A percentile compares a stretch with the other conserved stretches of the same genome.
These are phyloP conservation scores for Zosterops hypoxanthus DNA, from an alignment of 2,113 vertebrate species.

Conservation along the genomic window DNA sequence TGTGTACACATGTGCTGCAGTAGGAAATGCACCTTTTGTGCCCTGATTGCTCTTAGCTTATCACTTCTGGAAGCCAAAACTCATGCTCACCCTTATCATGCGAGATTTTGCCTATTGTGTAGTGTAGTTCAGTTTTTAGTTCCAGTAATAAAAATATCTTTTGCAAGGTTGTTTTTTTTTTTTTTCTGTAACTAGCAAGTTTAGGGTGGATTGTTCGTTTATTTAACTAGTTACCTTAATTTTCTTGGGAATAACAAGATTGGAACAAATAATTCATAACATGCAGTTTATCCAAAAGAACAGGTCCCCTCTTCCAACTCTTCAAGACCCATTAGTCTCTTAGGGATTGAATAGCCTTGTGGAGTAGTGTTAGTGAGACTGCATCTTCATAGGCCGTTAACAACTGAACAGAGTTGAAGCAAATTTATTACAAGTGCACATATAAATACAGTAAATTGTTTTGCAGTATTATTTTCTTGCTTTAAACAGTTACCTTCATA, in stretches of 20 bases:
- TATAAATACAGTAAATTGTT: neutral
- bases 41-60: neutral
- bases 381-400: neutral
- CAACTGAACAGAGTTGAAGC: neutral
- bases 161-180: neutral
- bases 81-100: neutral
- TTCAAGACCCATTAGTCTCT: neutral
- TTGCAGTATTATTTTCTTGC: neutral
- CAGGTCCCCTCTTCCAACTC: neutral
- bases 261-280: neutral
- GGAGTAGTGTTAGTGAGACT: neutral
- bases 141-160: neutral
- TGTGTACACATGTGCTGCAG: neutral
- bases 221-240: neutral
- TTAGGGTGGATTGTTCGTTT: neutral
- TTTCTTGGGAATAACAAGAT: neutral
- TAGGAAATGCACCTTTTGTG: neutral
- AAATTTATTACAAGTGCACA: neutral
- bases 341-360: neutral
- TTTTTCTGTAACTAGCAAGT: neutral
- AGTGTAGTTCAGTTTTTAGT: neutral
- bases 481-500: neutral
- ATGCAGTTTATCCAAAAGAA: neutral
- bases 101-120: neutral
- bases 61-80: neutral